phyloP scores from a whole-genome alignment of 37 sponge, comb jelly and placozoan species.

The Diacarnus erythraeanus region DNA sequence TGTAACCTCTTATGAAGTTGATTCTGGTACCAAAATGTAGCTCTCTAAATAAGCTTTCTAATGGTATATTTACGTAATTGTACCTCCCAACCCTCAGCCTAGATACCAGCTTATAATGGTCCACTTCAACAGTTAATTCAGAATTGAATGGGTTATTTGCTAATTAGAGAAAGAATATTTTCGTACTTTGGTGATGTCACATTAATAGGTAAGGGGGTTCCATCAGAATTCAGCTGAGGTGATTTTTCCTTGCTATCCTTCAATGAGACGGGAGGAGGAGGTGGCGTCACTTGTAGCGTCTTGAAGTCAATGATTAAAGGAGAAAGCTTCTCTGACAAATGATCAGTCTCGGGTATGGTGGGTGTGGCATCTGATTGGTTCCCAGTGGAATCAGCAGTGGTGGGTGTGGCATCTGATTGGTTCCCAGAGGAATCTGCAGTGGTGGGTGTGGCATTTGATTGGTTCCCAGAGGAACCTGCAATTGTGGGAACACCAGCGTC shows the following conservation, averaged over 20 bases:
- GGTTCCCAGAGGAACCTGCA: not conserved
- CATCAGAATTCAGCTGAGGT: not conserved
- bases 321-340: not conserved
- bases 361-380: too few species aligned
- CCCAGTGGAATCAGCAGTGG: not conserved
- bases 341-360: not conserved
- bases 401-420: too few species aligned
- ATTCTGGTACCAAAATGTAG: too few species aligned
- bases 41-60: too few species aligned
- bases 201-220: conserved; percentile 18
- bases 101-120: too few species aligned
- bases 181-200: conserved; percentile 35
- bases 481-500: not conserved
- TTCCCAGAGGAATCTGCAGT: not conserved
- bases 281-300: not conserved
- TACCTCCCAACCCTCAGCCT: too few species aligned
- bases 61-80: too few species aligned
- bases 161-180: not conserved
- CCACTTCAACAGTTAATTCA: too few species aligned
- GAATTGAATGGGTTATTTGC: too few species aligned
- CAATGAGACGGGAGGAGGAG: not conserved
- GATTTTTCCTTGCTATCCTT: conserved; percentile 6
- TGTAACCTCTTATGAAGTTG: too few species aligned
- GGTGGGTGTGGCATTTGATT: conserved; percentile 11
- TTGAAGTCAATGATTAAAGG: conserved; percentile 13